Evolutionary conservation across 2,113 vertebrate species (phyloP), one percentile per base, ranked within the genome.

Genomic region (Malurus cyaneus): DNA sequence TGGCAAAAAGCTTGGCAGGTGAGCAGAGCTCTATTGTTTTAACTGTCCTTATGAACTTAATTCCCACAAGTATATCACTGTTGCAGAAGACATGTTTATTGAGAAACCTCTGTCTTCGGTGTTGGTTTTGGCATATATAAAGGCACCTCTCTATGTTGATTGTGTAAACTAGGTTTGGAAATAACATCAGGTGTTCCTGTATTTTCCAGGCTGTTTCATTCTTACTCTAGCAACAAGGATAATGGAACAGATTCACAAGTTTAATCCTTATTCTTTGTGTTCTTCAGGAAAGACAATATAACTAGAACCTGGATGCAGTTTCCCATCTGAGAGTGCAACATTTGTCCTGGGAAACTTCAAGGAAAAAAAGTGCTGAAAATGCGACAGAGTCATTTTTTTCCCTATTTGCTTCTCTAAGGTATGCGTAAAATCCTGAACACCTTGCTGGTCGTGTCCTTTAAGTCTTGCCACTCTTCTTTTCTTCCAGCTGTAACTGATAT

Each of bases 1-100:
- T 97, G 89, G 34, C 67, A 70, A 20, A 31, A 39, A 52, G 8
- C 34, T 53, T 53, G 49, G 79, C 87, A 86, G 81, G 70, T 88
- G 79, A 96, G 69, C 61, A 69, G 32, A 90, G 16, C 66, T 57
- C 81, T 80, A 56, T 71, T 76, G 36, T 64, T 69, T 80, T 49
- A 81, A 78, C 47, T 50, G 25, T 78, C 86, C 66, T 64, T 91
- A 66, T 28, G 81, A 96, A 90, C 29, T 26, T 76, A 93, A 96
- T 94, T 92, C 86, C 86, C 4, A 0, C 85, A 90, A 91, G 52
- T 57, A 71, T 67, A 59, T 94, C 86, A 26, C 50, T 17, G 11
- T 88, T 91, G 83, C 64, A 89, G 83, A 87, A 79, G 71, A 76
- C 53, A 88, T 80, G 83, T 81, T 94, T 95, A 92, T 95, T 77